phyloP scores from a whole-genome alignment of 2,888 invertebrate species.

The Hipparchia sbordonii region DNA sequence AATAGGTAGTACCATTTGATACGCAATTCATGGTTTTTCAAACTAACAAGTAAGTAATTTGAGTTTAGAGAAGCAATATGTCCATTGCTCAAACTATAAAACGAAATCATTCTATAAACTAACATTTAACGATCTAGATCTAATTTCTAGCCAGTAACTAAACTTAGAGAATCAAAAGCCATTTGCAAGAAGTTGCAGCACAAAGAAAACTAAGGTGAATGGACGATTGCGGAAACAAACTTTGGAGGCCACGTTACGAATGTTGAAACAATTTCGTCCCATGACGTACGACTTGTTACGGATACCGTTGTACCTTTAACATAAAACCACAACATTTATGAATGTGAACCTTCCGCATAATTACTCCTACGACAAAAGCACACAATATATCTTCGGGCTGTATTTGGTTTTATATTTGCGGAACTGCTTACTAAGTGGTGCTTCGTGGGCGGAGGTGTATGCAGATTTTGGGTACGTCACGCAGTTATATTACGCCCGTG shows the following conservation, averaged over 20 bases:
- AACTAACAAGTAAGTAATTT: too few species aligned
- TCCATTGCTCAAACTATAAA: neutral
- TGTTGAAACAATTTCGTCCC: constrained; percentile 65
- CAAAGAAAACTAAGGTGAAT: constrained; percentile 63
- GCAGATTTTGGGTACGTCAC: constrained; percentile 43
- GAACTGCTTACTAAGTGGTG: constrained; percentile 53
- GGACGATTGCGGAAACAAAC: constrained; percentile 72
- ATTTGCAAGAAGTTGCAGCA: constrained; percentile 36
- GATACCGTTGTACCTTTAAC: constrained; percentile 35
- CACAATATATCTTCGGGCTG: constrained; percentile 28
- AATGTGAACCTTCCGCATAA: constrained; percentile 26
- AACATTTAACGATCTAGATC: neutral
- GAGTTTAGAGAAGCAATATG: neutral
- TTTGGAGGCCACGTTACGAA: constrained; percentile 55
- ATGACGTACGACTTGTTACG: constrained; percentile 51
- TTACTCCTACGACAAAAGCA: constrained; percentile 22
- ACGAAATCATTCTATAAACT: neutral
- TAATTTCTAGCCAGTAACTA: neutral
- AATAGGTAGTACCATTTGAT: too few species aligned
- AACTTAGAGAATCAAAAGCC: neutral
- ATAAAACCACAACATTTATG: constrained; percentile 34
- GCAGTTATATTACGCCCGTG: constrained; percentile 38
- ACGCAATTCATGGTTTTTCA: neutral
- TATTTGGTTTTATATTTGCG: constrained; percentile 51
- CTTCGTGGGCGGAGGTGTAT: constrained; percentile 48